phyloP scores from a whole-genome alignment of 2,888 invertebrate genomes.

The Cephalotes varians region DNA sequence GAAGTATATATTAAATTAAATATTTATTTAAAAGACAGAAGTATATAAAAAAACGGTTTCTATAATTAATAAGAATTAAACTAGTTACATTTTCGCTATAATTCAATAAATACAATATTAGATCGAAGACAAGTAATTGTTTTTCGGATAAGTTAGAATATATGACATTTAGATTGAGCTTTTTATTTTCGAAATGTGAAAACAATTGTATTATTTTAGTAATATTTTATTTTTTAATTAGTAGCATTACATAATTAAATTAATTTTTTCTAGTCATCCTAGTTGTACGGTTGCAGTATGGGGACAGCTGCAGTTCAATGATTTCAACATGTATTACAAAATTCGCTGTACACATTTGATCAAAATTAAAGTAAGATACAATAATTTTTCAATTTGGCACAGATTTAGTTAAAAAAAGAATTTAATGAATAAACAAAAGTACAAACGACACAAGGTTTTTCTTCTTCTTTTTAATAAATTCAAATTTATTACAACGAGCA shows the following conservation, averaged over 20 bases:
- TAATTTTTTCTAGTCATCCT: background rate
- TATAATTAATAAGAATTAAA: background rate
- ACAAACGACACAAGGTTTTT: background rate
- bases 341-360: background rate
- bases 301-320: background rate
- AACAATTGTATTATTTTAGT: background rate
- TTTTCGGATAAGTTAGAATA: background rate
- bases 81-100: background rate
- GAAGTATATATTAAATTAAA: background rate
- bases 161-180: background rate
- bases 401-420: background rate
- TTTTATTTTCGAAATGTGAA: background rate
- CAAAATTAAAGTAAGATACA: slow-evolving; percentile 13
- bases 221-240: background rate
- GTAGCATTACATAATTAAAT: background rate
- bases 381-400: background rate
- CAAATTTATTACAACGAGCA: background rate
- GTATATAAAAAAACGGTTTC: background rate
- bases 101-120: background rate
- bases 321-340: background rate
- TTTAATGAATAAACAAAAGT: background rate
- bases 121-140: background rate
- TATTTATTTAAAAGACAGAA: background rate
- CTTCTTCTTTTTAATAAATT: background rate
- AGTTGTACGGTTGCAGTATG: background rate